phyloP scores from a whole-genome alignment of 2,113 vertebrate species.

The Heloderma charlesbogerti region DNA sequence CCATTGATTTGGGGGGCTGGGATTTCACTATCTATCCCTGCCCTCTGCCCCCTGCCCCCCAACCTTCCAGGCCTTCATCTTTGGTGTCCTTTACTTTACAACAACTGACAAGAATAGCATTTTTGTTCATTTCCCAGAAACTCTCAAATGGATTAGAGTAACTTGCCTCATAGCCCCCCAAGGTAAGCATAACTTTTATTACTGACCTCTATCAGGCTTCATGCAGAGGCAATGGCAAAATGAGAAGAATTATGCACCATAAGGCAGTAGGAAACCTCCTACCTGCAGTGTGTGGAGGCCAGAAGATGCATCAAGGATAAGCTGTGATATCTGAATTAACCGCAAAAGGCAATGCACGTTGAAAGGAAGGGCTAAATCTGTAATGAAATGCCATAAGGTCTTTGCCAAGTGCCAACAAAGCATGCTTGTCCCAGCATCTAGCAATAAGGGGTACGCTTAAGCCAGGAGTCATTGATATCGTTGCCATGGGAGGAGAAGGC shows the following conservation, averaged over 20 bases:
- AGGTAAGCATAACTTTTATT: slow-evolving; percentile 44
- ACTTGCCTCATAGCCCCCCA: slow-evolving; percentile 17
- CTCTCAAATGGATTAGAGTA: slow-evolving; percentile 38
- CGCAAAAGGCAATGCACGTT: background rate
- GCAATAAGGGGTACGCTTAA: background rate
- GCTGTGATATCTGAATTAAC: slow-evolving; percentile 1
- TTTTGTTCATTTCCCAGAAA: slow-evolving; percentile 49
- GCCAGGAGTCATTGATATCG: background rate
- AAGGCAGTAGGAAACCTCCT: slow-evolving; percentile 34
- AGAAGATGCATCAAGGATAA: background rate
- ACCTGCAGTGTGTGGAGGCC: slow-evolving; percentile 11
- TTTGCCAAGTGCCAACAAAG: background rate
- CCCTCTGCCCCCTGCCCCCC: background rate
- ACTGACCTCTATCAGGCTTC: slow-evolving; percentile 37
- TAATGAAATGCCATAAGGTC: slow-evolving; percentile 15
- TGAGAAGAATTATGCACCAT: slow-evolving; percentile 25
- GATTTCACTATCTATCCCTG: background rate
- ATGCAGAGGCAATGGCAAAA: slow-evolving; percentile 41
- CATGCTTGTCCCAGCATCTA: background rate
- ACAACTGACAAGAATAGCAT: slow-evolving; percentile 17
- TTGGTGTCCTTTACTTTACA: slow-evolving; percentile 19
- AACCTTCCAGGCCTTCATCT: background rate
- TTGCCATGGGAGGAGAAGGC: background rate
- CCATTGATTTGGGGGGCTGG: background rate
- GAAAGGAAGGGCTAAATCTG: slow-evolving; percentile 33